Evolutionary conservation across 2,113 vertebrate genomes (phyloP), one percentile per base, ranked within the genome.

Genomic region (Cavia aperea): DNA sequence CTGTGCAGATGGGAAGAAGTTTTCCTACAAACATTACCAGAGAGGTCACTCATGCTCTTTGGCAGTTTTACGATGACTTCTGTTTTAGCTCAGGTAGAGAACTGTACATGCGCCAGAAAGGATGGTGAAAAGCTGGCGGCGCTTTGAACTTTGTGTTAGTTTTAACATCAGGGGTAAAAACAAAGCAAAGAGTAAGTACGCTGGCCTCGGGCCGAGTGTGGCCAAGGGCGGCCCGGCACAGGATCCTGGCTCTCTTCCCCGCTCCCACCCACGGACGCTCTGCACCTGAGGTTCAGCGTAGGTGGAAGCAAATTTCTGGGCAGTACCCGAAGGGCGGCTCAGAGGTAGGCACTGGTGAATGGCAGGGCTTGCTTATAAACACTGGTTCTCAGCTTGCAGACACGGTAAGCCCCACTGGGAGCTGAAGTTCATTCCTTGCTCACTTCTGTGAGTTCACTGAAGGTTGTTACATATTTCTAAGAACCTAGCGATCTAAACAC

Each of bases 61-160:
- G 93, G 89, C 51, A 75, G 39, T 88, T 94, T 85, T 60, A 93
- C 92, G 68, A 86, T 81, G 72, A 73, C 85, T 93, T 90, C 83
- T 88, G 90, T 93, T 92, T 92, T 63, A 16, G 66, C 33, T 56
- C 43, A 88, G 82, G 56, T 79, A 58, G 16, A 68, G 88, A 84
- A 49, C 51, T 77, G n/a, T n/a, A 15, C 56, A 16, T 82, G 75
- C 73, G 60, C 92, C 93, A 94, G 87, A 29, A 16, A 56, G 65
- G 18, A 43, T 26, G 19, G 77, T 77, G 39, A 26, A 70, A 82
- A 77, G 26, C 63, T n/a, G 3, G 12, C 0, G 60, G 70, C 16
- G 0, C 36, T 89, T 91, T 94, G 29, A 88, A 89, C 77, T 94
- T 92, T 68, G 75, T 72, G 9, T 94, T 39, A 26, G 43, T 87